Conservation (phyloP, 1,140 invertebrate species). For the Ctenoplectra terminalis region DNA sequence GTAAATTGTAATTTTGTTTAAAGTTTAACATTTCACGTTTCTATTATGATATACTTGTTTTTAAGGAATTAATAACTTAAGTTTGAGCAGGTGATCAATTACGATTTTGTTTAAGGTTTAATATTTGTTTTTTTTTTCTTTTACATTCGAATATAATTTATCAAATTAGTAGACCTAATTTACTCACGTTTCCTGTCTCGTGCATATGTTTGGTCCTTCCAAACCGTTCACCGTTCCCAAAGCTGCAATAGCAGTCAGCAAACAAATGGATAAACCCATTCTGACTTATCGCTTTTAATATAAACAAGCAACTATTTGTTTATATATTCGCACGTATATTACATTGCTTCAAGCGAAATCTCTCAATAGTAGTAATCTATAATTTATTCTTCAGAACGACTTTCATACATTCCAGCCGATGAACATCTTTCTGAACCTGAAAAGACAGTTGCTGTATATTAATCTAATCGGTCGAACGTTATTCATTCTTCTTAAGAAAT, state of each 20-base stretch:
- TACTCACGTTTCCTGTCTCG: constrained; percentile 76
- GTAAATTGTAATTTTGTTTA: too few relatives aligned
- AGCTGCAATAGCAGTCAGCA: constrained; percentile 35
- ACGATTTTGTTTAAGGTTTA: too few relatives aligned
- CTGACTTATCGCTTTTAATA: not conserved
- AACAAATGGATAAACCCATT: constrained; percentile 50
- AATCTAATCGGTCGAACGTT: not conserved
- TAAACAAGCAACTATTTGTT: too few relatives aligned
- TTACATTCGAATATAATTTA: not conserved
- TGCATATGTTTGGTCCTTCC: constrained; percentile 80
- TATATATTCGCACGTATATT: not conserved
- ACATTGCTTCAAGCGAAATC: constrained; percentile 10
- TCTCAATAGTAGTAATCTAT: not conserved
- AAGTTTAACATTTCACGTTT: too few relatives aligned
- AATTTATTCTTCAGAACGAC: not conserved
- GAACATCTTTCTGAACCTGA: constrained; percentile 13
- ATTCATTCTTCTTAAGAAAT: not conserved
- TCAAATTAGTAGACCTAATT: not conserved
- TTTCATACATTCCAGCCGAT: not conserved
- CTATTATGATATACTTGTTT: too few relatives aligned
- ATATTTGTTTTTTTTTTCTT: too few relatives aligned
- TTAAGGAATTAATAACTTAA: too few relatives aligned
- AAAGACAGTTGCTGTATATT: not conserved
- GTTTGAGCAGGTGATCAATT: too few relatives aligned
- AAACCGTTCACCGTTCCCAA: constrained; percentile 57